phyloP scores from a whole-genome alignment of 2,113 vertebrate species.

The Struthio camelus region DNA sequence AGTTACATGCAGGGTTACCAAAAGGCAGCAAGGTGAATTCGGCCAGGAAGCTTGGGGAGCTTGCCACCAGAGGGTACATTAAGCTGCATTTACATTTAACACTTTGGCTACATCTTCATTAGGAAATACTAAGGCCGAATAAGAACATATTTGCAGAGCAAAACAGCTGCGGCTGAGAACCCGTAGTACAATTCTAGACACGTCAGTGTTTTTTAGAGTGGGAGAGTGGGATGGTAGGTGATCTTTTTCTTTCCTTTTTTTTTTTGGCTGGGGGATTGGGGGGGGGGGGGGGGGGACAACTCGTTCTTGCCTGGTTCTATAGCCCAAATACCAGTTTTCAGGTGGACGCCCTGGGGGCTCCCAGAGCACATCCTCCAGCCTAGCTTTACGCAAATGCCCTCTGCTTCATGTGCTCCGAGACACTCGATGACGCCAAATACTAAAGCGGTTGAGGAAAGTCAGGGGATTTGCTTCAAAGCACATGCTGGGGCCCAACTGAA shows the following conservation, averaged over 20 bases:
- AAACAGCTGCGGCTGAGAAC: background rate
- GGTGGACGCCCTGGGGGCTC: background rate
- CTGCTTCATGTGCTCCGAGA: background rate
- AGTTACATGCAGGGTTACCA: rapidly evolving
- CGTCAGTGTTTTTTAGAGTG: background rate
- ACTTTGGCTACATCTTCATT: background rate
- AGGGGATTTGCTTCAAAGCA: background rate
- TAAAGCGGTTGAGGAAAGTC: background rate
- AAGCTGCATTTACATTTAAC: background rate
- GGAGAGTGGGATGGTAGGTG: background rate
- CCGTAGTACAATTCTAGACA: background rate
- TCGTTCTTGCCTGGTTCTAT: background rate
- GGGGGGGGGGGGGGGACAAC: too few species aligned
- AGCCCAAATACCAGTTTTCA: background rate
- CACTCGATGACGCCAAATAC: background rate
- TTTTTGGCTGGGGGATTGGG: too few species aligned
- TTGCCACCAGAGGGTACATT: background rate
- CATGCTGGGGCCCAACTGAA: background rate
- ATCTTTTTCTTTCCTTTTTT: background rate
- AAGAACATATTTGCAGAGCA: background rate
- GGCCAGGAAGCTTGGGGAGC: background rate
- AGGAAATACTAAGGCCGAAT: background rate
- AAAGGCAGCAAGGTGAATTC: background rate
- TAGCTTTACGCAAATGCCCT: background rate
- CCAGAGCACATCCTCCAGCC: background rate